Evolutionary conservation across 1,140 invertebrate genomes (phyloP).

Genomic region (Tyrophagus putrescentiae): DNA sequence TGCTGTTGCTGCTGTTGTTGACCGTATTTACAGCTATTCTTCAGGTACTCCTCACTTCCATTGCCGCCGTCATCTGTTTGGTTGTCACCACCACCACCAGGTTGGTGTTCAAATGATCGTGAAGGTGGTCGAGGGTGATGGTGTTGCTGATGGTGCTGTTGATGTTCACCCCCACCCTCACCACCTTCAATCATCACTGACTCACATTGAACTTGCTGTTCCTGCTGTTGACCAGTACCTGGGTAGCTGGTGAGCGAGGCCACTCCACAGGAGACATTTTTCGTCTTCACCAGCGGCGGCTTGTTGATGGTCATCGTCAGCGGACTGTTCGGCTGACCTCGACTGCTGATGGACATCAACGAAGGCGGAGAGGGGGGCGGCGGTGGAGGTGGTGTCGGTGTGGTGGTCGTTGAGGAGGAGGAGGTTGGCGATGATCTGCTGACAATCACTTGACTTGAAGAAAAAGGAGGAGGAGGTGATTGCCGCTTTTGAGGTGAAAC

Average conservation of each 20-base stretch:
- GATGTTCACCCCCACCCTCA: no score
- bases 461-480: no score
- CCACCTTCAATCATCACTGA: no score
- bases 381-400: not conserved
- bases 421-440: no score
- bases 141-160: no score
- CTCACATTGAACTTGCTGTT: no score
- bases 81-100: not conserved
- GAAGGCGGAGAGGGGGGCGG: conserved; percentile 5
- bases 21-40: conserved; percentile 28
- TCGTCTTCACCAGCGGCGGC: conserved; percentile 23
- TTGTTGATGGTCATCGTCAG: conserved; percentile 17
- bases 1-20: conserved; percentile 29
- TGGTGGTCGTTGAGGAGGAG: no score
- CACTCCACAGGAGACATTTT: conserved; percentile 17
- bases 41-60: conserved; percentile 24
- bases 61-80: not conserved
- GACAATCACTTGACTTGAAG: no score
- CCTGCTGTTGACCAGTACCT: no score
- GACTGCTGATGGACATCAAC: conserved; percentile 9
- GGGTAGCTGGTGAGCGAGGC: not conserved
- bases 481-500: not conserved
- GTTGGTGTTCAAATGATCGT: no score
- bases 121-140: no score
- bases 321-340: not conserved